phyloP scores from a whole-genome alignment of 2,888 invertebrate genomes.

The Erpobdella octoculata region DNA sequence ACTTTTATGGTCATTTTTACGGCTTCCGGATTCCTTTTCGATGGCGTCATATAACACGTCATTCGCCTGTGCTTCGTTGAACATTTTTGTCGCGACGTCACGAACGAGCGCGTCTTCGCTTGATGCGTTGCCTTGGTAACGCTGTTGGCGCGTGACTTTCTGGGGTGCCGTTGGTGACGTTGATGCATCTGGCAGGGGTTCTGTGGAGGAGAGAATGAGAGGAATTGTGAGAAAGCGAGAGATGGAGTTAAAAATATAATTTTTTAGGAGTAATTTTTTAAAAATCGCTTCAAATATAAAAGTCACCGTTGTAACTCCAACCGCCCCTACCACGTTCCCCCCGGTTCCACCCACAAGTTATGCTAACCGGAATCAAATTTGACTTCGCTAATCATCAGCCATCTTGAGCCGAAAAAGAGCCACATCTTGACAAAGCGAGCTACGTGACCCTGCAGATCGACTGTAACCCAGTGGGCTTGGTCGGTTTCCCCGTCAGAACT shows the following conservation, averaged over 20 bases:
- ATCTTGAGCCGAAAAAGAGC: background rate
- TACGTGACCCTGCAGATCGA: background rate
- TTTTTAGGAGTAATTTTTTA: too few species aligned
- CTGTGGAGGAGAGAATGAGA: background rate
- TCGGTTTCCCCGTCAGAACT: background rate
- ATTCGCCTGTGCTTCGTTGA: too few species aligned
- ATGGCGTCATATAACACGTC: background rate
- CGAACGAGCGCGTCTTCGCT: background rate
- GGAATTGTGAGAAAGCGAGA: background rate
- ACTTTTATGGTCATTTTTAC: constrained; percentile 10
- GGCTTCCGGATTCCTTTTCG: background rate
- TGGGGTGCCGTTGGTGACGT: background rate
- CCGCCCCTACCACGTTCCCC: too few species aligned
- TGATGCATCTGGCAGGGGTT: background rate
- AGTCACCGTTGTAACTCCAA: too few species aligned
- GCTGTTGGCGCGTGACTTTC: background rate
- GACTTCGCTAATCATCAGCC: constrained; percentile 17
- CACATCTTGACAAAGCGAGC: constrained; percentile 6
- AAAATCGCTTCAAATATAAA: too few species aligned
- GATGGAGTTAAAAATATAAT: too few species aligned
- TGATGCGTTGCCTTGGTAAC: background rate
- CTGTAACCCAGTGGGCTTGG: background rate
- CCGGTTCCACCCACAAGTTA: too few species aligned
- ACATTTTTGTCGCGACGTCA: constrained; percentile 3
- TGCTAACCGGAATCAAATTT: constrained; percentile 2